Conservation (phyloP, 1,140 invertebrate species). For the Drosophila obscura region DNA sequence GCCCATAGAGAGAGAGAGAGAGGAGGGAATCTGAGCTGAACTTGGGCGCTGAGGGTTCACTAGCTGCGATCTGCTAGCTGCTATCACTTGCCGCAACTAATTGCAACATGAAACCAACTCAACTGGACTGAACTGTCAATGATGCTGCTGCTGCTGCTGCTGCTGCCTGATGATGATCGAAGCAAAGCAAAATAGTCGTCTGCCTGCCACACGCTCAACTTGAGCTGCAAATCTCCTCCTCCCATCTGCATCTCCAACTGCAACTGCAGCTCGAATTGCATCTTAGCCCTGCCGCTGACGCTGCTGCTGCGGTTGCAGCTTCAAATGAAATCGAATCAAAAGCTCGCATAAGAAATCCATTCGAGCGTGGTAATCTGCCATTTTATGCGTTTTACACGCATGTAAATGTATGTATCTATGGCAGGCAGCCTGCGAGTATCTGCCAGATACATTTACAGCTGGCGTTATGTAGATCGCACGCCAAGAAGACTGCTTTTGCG, state of each 20-base stretch:
- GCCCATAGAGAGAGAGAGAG: neutral
- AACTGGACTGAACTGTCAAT: slow-evolving; percentile 49
- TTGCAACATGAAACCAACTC: slow-evolving; percentile 67
- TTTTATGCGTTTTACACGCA: slow-evolving; percentile 76
- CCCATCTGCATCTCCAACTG: slow-evolving; percentile 29
- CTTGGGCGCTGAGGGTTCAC: slow-evolving; percentile 51
- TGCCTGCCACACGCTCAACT: slow-evolving; percentile 75
- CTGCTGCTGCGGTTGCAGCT: slow-evolving; percentile 42
- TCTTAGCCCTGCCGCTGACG: slow-evolving; percentile 14
- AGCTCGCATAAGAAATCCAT: slow-evolving; percentile 64
- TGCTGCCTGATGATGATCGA: slow-evolving; percentile 36
- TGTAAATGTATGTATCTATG: slow-evolving; percentile 41
- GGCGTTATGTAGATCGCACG: slow-evolving; percentile 2
- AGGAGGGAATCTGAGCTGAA: neutral
- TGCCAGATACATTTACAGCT: slow-evolving; percentile 54
- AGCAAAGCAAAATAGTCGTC: slow-evolving; percentile 47
- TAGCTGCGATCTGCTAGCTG: slow-evolving; percentile 45
- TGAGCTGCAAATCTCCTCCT: slow-evolving; percentile 29
- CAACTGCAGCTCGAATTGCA: slow-evolving; percentile 18
- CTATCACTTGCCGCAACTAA: slow-evolving; percentile 68
- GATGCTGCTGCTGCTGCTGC: slow-evolving; percentile 54
- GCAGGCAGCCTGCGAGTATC: slow-evolving; percentile 11
- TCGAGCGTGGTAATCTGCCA: slow-evolving; percentile 67
- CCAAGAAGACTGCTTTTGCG: slow-evolving; percentile 10
- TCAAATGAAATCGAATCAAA: slow-evolving; percentile 75